Conservation (phyloP, 2,888 invertebrate genomes). For the Pristionchus mayeri region DNA sequence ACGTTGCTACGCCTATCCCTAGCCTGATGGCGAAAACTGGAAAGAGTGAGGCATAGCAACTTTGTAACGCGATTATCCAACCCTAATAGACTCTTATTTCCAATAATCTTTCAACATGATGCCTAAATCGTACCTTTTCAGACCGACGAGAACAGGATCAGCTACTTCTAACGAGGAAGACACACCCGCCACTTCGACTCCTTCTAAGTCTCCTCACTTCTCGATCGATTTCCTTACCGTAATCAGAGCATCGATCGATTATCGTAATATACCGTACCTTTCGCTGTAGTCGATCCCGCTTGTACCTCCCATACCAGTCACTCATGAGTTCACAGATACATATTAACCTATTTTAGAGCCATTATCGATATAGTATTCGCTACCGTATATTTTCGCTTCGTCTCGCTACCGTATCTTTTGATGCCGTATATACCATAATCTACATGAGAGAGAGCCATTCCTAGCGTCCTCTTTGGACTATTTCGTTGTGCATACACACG, state of each 20-base stretch:
- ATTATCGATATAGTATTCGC: neutral
- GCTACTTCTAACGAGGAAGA: constrained; percentile 2
- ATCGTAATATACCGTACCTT: neutral
- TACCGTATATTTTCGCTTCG: too few relatives aligned
- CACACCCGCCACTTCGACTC: neutral
- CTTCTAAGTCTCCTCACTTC: constrained; percentile 20
- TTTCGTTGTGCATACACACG: neutral
- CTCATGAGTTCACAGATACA: constrained; percentile 33
- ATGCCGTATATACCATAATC: neutral
- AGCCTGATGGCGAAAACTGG: too few relatives aligned
- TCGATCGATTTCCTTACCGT: neutral
- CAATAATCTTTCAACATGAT: too few relatives aligned
- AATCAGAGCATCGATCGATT: neutral
- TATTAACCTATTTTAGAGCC: constrained; percentile 22
- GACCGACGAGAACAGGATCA: constrained; percentile 30
- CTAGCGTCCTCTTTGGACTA: neutral
- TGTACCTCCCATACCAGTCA: neutral
- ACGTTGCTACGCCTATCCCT: too few relatives aligned
- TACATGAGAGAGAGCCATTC: neutral
- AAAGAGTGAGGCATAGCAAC: too few relatives aligned
- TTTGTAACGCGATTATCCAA: too few relatives aligned
- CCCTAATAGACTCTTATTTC: too few relatives aligned
- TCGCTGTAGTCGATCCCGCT: neutral
- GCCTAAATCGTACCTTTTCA: too few relatives aligned
- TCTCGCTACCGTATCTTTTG: neutral